These are phyloP conservation scores for Pseudomyrmex flavicornis DNA, from an alignment of 1,140 invertebrate species.

Conservation along the genomic window DNA sequence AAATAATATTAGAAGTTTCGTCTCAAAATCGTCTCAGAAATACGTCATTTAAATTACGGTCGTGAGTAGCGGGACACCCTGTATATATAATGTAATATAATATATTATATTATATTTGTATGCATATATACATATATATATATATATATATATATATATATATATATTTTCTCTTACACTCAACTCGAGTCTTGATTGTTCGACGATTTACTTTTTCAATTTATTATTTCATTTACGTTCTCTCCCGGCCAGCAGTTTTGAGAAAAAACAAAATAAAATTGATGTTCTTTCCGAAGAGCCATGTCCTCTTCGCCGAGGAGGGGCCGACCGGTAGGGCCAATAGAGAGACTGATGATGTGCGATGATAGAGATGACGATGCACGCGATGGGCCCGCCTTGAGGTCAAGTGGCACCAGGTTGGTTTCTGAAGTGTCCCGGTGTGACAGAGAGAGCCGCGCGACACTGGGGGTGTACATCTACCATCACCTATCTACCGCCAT, in stretches of 20 bases:
- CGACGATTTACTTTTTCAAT: conserved; percentile 74
- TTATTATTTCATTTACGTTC: conserved; percentile 83
- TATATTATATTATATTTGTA: too few species aligned
- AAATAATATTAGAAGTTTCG: too few species aligned
- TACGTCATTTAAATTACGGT: too few species aligned
- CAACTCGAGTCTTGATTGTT: conserved; percentile 67
- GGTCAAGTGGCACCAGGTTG: conserved; percentile 82
- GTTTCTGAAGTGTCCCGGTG: conserved; percentile 80
- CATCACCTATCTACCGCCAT: conserved; percentile 76
- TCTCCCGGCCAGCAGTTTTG: conserved; percentile 76
- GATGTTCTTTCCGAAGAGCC: conserved; percentile 86
- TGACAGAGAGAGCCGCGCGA: conserved; percentile 77
- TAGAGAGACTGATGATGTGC: conserved; percentile 82
- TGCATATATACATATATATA: too few species aligned
- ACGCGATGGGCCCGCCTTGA: conserved; percentile 80
- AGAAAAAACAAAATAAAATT: conserved; percentile 83
- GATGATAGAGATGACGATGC: conserved; percentile 83
- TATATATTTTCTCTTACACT: conserved; percentile 64
- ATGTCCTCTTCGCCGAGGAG: conserved; percentile 86
- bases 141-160: too few species aligned
- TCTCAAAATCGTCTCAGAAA: too few species aligned
- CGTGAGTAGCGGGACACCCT: too few species aligned
- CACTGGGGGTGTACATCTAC: conserved; percentile 69
- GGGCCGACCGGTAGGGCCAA: conserved; percentile 84
- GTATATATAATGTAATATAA: too few species aligned